Conservation (phyloP, 2,113 vertebrate genomes). For the Suricata suricatta region DNA sequence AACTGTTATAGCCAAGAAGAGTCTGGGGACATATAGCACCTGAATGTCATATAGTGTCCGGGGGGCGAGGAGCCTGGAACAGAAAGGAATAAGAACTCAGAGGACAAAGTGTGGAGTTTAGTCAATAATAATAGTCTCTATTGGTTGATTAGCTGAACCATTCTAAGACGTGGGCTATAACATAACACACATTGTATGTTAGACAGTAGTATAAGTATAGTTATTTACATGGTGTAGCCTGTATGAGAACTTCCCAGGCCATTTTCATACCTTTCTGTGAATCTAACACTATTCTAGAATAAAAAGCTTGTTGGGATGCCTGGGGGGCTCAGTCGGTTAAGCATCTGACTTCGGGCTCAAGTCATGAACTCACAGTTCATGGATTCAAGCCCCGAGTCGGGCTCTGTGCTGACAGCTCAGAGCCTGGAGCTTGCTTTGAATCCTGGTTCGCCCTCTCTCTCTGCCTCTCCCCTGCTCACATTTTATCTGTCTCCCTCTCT, state of each 20-base stretch:
- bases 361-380: no score
- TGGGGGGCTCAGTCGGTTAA: no score
- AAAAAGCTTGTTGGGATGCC: background rate
- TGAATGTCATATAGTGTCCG: background rate
- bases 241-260: background rate
- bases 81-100: background rate
- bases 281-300: background rate
- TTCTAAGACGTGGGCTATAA: background rate
- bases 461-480: no score
- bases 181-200: background rate
- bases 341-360: no score
- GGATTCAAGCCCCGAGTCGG: no score
- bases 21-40: background rate
- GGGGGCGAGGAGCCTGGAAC: fast-evolving
- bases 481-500: no score
- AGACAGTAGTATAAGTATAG: background rate
- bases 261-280: background rate
- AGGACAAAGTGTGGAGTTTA: background rate
- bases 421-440: no score
- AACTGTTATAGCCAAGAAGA: background rate
- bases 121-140: background rate
- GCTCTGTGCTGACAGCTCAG: no score
- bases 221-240: background rate
- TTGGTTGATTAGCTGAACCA: background rate
- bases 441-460: no score